These are phyloP conservation scores for Sycophila sp. DNA, from an alignment of 1,140 invertebrate genomes.

Conservation along the genomic window DNA sequence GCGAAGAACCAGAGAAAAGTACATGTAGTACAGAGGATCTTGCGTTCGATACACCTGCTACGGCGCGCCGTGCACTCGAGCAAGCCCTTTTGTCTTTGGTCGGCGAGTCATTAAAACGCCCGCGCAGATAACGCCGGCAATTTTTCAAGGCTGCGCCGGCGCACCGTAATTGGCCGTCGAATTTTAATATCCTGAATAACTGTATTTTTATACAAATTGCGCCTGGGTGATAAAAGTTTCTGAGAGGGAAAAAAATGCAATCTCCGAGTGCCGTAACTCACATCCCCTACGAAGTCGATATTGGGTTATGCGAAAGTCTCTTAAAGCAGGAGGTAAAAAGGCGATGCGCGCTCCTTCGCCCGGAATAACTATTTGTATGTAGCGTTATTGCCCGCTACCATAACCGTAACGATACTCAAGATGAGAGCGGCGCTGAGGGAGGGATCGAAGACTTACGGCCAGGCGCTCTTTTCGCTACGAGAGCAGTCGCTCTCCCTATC, in stretches of 20 bases:
- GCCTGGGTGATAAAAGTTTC: too few species aligned
- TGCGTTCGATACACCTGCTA: conserved; percentile 48
- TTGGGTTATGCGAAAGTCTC: conserved; percentile 5
- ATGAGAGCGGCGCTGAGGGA: conserved; percentile 43
- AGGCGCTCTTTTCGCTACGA: too few species aligned
- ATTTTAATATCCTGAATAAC: background rate
- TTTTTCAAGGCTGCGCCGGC: background rate
- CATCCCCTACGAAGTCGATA: background rate
- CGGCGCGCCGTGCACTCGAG: conserved; percentile 37
- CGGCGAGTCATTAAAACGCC: conserved; percentile 51
- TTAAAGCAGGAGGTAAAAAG: conserved; percentile 29
- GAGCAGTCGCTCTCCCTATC: too few species aligned
- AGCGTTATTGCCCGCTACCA: conserved; percentile 54
- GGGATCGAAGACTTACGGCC: conserved; percentile 7
- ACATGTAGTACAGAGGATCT: conserved; percentile 23
- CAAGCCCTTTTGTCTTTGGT: conserved; percentile 51
- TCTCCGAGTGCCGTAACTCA: background rate
- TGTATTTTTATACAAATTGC: too few species aligned
- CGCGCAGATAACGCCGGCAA: background rate
- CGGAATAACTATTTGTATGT: conserved; percentile 60
- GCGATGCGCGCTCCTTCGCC: conserved; percentile 48
- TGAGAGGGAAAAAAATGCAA: background rate
- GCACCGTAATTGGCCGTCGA: background rate
- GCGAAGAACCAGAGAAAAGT: conserved; percentile 5
- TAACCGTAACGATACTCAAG: conserved; percentile 58